Conservation (phyloP, 1,140 invertebrate species). For the Drosophila mauritiana region DNA sequence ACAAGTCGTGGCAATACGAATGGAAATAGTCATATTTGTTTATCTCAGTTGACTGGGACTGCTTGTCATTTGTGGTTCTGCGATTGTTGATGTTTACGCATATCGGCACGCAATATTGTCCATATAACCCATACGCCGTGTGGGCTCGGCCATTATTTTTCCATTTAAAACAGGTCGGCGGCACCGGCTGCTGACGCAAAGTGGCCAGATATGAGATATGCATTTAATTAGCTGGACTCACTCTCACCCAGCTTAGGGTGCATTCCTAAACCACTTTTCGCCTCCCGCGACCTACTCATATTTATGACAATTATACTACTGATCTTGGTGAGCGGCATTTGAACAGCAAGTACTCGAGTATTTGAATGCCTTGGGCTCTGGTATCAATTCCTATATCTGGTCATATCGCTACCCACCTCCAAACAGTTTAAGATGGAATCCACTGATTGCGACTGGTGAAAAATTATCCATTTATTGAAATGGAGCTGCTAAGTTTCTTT, state of each 20-base stretch:
- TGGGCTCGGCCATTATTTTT: slow-evolving; percentile 43
- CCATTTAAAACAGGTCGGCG: slow-evolving; percentile 38
- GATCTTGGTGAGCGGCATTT: slow-evolving; percentile 2
- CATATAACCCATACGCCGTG: slow-evolving; percentile 9
- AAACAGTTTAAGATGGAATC: slow-evolving; percentile 20
- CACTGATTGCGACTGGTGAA: slow-evolving; percentile 12
- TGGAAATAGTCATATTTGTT: slow-evolving; percentile 15
- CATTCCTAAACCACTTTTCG: slow-evolving; percentile 35
- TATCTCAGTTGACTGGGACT: slow-evolving; percentile 7
- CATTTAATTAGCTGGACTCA: slow-evolving; percentile 33
- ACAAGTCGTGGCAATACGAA: slow-evolving; percentile 9
- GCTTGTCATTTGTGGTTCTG: slow-evolving; percentile 12
- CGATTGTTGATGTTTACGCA: slow-evolving; percentile 41
- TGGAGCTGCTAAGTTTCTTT: slow-evolving; percentile 8
- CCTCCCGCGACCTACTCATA: neutral
- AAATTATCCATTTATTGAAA: slow-evolving; percentile 33
- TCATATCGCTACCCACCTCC: neutral
- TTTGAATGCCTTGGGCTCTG: neutral
- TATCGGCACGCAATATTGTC: slow-evolving; percentile 47
- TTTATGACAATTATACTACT: slow-evolving; percentile 24
- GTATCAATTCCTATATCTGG: slow-evolving; percentile 8
- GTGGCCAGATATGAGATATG: slow-evolving; percentile 4
- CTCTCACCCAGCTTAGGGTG: slow-evolving; percentile 10
- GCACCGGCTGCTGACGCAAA: slow-evolving; percentile 1
- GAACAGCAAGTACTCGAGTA: too few species aligned